phyloP scores from a whole-genome alignment of 2,888 invertebrate species.

The Rhagonycha lutea region DNA sequence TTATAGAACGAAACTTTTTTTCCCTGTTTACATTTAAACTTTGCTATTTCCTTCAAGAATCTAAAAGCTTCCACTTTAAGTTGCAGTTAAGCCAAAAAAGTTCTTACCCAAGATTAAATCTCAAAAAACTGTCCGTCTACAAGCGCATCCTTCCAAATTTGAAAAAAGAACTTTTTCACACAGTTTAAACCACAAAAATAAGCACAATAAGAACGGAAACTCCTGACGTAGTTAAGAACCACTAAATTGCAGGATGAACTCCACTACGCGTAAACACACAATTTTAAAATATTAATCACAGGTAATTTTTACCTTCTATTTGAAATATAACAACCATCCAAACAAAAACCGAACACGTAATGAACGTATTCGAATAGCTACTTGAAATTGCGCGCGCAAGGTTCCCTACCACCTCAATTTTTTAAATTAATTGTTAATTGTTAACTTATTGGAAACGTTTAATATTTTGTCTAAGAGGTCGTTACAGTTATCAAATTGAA shows the following conservation, averaged over 20 bases:
- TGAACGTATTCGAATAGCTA: not conserved
- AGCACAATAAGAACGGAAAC: not conserved
- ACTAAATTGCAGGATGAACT: not conserved
- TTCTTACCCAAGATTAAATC: not conserved
- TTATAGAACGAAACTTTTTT: not conserved
- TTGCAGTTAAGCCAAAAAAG: not conserved
- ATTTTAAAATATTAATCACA: not conserved
- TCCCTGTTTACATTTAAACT: not conserved
- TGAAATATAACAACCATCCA: not conserved
- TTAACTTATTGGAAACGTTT: constrained; percentile 6
- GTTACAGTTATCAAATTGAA: not conserved
- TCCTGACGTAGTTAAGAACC: not conserved
- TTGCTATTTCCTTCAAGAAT: not conserved
- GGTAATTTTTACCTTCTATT: not conserved
- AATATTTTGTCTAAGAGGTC: not conserved
- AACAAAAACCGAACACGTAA: constrained; percentile 3
- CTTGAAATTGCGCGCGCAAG: constrained; percentile 24
- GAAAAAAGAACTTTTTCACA: not conserved
- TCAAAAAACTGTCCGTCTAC: not conserved
- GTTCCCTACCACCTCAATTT: constrained; percentile 11
- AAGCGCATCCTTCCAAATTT: not conserved
- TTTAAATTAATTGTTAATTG: constrained; percentile 5
- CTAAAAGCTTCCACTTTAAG: not conserved
- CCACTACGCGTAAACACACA: not conserved
- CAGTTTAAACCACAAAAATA: not conserved